A percentile compares a stretch with the other conserved stretches of the same genome.
Evolutionary conservation across 1,140 invertebrate species (phyloP).

Genomic region (Mya arenaria): DNA sequence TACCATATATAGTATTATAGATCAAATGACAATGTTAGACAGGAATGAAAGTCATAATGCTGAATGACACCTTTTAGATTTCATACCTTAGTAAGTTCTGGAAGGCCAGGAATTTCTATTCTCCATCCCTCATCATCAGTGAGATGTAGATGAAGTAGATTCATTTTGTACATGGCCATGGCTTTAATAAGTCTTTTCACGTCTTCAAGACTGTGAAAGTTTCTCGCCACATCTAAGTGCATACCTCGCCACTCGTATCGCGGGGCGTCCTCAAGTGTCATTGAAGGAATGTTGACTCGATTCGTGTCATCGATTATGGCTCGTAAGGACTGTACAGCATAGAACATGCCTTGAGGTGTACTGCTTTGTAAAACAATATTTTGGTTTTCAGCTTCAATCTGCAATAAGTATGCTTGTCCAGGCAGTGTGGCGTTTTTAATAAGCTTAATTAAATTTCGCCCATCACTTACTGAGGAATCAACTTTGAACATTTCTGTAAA

Average conservation of each 20-base stretch:
- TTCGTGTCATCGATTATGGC: conserved; percentile 63
- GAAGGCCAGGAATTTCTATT: conserved; percentile 73
- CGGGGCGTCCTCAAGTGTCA: conserved; percentile 68
- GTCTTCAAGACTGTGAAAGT: conserved; percentile 70
- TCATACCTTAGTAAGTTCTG: conserved; percentile 77
- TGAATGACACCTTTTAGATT: too few relatives aligned
- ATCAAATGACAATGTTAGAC: too few relatives aligned
- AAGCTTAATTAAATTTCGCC: too few relatives aligned
- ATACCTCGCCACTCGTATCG: conserved; percentile 75
- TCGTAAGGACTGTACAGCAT: conserved; percentile 66
- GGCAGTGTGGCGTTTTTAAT: too few relatives aligned
- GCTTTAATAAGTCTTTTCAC: conserved; percentile 69
- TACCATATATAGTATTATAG: too few relatives aligned
- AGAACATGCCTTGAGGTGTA: conserved; percentile 66
- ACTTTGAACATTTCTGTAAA: too few relatives aligned
- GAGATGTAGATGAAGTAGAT: conserved; percentile 78
- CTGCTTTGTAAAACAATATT: too few relatives aligned
- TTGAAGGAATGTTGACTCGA: conserved; percentile 51
- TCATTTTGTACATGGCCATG: conserved; percentile 78
- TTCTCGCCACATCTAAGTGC: conserved; percentile 75
- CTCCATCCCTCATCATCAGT: conserved; percentile 80
- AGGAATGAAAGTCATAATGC: too few relatives aligned
- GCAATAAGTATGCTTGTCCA: too few relatives aligned
- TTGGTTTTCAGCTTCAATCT: too few relatives aligned
- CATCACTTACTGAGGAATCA: too few relatives aligned